Base-by-base conservation (phyloP, 1,140 invertebrate species). In the Leptopilina clavipes region DNA sequence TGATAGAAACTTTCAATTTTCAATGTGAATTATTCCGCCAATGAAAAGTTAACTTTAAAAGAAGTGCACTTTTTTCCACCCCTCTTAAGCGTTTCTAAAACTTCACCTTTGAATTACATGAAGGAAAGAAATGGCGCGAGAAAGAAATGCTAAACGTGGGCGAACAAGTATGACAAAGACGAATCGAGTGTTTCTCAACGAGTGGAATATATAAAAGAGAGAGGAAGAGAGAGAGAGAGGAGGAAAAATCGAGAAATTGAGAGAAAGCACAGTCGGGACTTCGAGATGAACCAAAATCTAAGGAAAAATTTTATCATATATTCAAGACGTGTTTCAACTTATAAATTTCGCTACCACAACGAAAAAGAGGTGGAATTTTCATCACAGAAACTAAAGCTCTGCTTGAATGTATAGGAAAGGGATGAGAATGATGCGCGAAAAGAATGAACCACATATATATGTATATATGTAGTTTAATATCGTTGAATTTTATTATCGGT, bases 281-380 rank as follows among this genome's bases (percentile, higher is more conserved):
- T 65, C 25, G 22, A 65, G 59, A 65, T 37, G 22, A 65, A 65
- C 22, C 84, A 78, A 87, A 89, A 89, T 88, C 83, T 88, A 87
- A 82, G 82, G 83, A 84, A 86, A 87, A 89, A 86, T 89, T 89
- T 89, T 86, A 88, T 88, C 85, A 82, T 88, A 86, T 89, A 88
- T 89, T 88, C 86, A 85, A 82, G 81, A 88, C 88, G 86, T 88
- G 88, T 88, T 84, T 83, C 82, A 84, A 88, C 84, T 89, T 80
- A 80, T 76, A 83, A 88, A 85, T 85, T 71, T 73, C 70, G 73
- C 70, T 77, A 75, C 78, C 76, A 76, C 74, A 72, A 75, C 65
- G 71, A 82, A 75, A 43, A 9, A 40, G 37, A 40, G 37, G 5
- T 40, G 70, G 45, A 75, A 72, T 80, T 56, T 82, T 77, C 44